Percentiles rank a stretch among this genome's conserved stretches.
Evolutionary conservation across 2,888 invertebrate genomes (phyloP).

Genomic region (Drosophila affinis): DNA sequence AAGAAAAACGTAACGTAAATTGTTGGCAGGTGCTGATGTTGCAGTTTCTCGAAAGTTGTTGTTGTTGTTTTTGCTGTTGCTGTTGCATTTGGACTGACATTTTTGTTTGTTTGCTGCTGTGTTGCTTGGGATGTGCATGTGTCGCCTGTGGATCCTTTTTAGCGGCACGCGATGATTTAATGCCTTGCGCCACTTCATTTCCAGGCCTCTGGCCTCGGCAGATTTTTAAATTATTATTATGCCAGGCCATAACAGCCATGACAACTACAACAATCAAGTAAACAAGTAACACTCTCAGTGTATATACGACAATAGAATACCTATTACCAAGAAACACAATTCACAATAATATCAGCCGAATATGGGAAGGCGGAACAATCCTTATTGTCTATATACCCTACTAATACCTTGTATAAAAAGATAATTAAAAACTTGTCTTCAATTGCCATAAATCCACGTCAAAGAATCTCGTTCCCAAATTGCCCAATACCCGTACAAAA

Average conservation of each 20-base stretch:
- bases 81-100: conserved; percentile 47
- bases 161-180: conserved; percentile 79
- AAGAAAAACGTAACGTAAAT: conserved; percentile 34
- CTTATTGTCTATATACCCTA: neutral
- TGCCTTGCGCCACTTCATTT: conserved; percentile 77
- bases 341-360: no score
- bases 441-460: conserved; percentile 81
- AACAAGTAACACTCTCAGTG: neutral
- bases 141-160: conserved; percentile 68
- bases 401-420: conserved; percentile 38
- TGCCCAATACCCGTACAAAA: conserved; percentile 52
- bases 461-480: conserved; percentile 72
- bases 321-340: neutral
- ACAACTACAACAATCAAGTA: conserved; percentile 18
- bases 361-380: no score
- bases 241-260: conserved; percentile 49
- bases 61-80: neutral
- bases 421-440: conserved; percentile 81
- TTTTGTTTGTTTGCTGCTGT: conserved; percentile 7
- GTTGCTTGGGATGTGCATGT: conserved; percentile 45
- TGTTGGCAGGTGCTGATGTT: conserved; percentile 44
- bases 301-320: neutral
- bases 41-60: conserved; percentile 16
- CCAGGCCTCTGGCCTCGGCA: conserved; percentile 51
- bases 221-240: conserved; percentile 78